These are phyloP conservation scores for Xylocampa areola DNA, from an alignment of 2,888 invertebrate genomes.

Conservation along the genomic window DNA sequence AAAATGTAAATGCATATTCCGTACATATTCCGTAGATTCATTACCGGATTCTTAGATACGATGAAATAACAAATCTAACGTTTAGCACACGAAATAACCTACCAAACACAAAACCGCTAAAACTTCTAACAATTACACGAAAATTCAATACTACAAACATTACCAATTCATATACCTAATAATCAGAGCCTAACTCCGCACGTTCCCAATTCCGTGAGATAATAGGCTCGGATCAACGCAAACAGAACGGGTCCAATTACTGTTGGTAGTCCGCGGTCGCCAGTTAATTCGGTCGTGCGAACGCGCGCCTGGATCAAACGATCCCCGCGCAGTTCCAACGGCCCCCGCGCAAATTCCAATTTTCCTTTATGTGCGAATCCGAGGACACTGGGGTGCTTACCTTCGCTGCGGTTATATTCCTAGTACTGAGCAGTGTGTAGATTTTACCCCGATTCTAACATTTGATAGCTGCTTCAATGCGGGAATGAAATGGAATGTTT, in stretches of 20 bases:
- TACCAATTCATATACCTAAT: conserved; percentile 38
- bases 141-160: conserved; percentile 44
- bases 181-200: conserved; percentile 34
- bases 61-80: too few species aligned
- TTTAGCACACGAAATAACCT: too few species aligned
- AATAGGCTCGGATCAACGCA: conserved; percentile 61
- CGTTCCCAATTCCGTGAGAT: conserved; percentile 48
- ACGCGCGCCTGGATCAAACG: conserved; percentile 57
- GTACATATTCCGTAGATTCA: too few species aligned
- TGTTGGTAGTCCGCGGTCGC: conserved; percentile 66
- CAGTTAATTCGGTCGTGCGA: conserved; percentile 76
- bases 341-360: conserved; percentile 70
- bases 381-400: conserved; percentile 50
- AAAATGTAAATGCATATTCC: too few species aligned
- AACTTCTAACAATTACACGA: conserved; percentile 21
- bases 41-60: too few species aligned
- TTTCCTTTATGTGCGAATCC: conserved; percentile 75
- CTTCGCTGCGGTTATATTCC: conserved; percentile 47
- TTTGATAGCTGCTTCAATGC: conserved; percentile 23
- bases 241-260: conserved; percentile 79
- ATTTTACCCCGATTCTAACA: conserved; percentile 30
- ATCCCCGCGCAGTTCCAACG: conserved; percentile 16
- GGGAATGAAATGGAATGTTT: conserved; percentile 30
- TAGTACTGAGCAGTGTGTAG: conserved; percentile 37
- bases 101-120: conserved; percentile 16